Percentiles rank a stretch among this genome's conserved stretches.
phyloP scores from a whole-genome alignment of 1,140 invertebrate species.

The Zaprionus lachaisei region DNA sequence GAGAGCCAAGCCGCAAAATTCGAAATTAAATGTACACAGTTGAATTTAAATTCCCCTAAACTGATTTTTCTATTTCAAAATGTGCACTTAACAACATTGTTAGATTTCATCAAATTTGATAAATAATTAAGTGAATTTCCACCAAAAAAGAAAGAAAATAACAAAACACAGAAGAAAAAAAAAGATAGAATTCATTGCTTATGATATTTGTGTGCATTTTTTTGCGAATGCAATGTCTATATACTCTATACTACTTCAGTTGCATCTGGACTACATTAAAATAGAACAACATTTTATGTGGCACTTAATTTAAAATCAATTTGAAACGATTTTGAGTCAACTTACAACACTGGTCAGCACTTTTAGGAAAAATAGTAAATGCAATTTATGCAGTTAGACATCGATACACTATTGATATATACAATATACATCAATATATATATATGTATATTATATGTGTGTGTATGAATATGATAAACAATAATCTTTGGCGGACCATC shows the following conservation, averaged over 20 bases:
- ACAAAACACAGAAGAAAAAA: conserved; percentile 6
- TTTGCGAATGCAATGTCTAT: conserved; percentile 2
- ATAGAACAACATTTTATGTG: conserved; percentile 25
- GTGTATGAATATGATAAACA: conserved; percentile 13
- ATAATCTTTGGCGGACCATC: conserved; percentile 26
- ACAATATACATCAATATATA: conserved; percentile 18
- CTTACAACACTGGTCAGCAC: conserved; percentile 24
- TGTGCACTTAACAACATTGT: conserved; percentile 48
- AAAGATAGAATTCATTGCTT: conserved; percentile 28
- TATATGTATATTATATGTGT: conserved; percentile 15
- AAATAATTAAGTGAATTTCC: conserved; percentile 46
- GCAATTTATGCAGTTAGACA: conserved; percentile 31
- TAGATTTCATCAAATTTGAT: conserved; percentile 41
- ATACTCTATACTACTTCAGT: conserved; percentile 12
- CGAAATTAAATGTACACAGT: conserved; percentile 46
- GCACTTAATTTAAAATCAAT: conserved; percentile 31
- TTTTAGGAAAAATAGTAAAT: conserved; percentile 41
- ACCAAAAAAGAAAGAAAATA: conserved; percentile 20
- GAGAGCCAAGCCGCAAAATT: conserved; percentile 45
- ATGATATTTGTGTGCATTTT: conserved; percentile 13
- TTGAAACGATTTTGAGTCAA: conserved; percentile 33
- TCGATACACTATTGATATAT: conserved; percentile 36
- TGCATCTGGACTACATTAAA: conserved; percentile 18
- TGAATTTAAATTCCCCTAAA: conserved; percentile 33
- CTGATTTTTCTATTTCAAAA: conserved; percentile 39